Base-by-base conservation (phyloP, 2,888 invertebrate genomes). In the Patella ulyssiponensis region DNA sequence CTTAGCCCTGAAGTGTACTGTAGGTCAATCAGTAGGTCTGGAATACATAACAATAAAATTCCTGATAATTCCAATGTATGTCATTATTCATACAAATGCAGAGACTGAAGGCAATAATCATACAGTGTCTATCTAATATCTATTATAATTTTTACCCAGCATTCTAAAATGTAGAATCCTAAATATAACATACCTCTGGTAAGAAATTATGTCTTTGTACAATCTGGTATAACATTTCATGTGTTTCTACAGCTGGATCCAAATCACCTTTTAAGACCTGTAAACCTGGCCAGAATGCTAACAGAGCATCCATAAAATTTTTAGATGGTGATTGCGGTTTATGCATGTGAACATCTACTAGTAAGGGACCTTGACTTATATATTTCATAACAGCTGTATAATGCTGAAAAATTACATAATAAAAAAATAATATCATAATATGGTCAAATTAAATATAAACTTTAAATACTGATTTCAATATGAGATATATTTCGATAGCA, bases 251-350 rank as follows among this genome's bases (percentile, higher is more conserved):
- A 0, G 99, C 99, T 12, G 98, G 97, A 88, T 97, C 95, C 15
- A 99, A 94, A 91, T 99, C 99, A 0, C 99, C 99, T 87, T 94
- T 95, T 71, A 95, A 89, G 5, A 95, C 95, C 93, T 98, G 98
- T 20, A 99, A 93, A 0, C 98, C 99, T 0, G 99, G 99, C 98
- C 99, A 99, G 92, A 99, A 99, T 7, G 99, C 99, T 71, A 98
- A 93, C 79, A 99, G 92, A 0, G 99, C 96, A 92, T 99, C 99
- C 98, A 99, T 98, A 91, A 97, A 99, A 92, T 98, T 97, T 78
- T 97, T 94, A 0, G 98, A 96, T 90, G 97, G 97, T 1, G 97
- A 95, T 88, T 97, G 96, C 0, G 99, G 99, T 86, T 97, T 94
- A 91, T 98, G 98, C 98, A 98, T 98, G 88, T 94, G 93, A 15